These are phyloP conservation scores for Astropecten irregularis DNA, from an alignment of 53 echinoderm and acorn worm genomes.

Conservation along the genomic window DNA sequence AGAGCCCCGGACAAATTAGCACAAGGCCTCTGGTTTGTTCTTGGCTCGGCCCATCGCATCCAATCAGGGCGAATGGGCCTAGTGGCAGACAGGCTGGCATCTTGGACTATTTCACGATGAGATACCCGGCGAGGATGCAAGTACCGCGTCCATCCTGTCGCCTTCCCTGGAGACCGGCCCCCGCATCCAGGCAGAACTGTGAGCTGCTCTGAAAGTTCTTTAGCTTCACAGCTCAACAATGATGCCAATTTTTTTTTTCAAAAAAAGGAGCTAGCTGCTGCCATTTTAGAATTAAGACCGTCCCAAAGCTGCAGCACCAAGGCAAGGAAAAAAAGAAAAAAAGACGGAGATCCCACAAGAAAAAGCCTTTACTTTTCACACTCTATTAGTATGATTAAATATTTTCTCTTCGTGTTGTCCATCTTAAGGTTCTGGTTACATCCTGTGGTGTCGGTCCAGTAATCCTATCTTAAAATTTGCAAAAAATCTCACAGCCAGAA, in stretches of 20 bases:
- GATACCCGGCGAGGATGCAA: background rate
- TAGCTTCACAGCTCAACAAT: background rate
- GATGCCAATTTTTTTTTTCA: slow-evolving; percentile 9
- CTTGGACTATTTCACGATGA: background rate
- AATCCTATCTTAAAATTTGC: slow-evolving; percentile 59
- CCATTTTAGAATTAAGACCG: background rate
- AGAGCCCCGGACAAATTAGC: slow-evolving; percentile 18
- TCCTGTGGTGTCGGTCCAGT: slow-evolving; percentile 23
- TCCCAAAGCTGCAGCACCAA: background rate
- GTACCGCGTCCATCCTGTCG: background rate
- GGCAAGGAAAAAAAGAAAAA: background rate
- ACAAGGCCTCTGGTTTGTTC: background rate
- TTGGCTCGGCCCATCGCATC: background rate
- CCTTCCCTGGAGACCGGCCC: background rate
- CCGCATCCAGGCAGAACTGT: slow-evolving; percentile 33
- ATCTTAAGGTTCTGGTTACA: slow-evolving; percentile 51
- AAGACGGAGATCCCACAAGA: background rate
- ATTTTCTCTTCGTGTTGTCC: slow-evolving; percentile 51
- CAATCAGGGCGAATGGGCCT: background rate
- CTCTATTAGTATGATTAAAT: slow-evolving; percentile 61
- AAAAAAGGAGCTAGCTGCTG: background rate
- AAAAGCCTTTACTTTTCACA: slow-evolving; percentile 15
- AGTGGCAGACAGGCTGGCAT: slow-evolving; percentile 30
- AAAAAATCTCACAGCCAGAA: slow-evolving; percentile 43
- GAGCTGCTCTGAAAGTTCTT: no score